A percentile compares a stretch with the other conserved stretches of the same genome.
These are phyloP conservation scores for Lagopus leucura DNA, from an alignment of 2,113 vertebrate species.

Conservation along the genomic window DNA sequence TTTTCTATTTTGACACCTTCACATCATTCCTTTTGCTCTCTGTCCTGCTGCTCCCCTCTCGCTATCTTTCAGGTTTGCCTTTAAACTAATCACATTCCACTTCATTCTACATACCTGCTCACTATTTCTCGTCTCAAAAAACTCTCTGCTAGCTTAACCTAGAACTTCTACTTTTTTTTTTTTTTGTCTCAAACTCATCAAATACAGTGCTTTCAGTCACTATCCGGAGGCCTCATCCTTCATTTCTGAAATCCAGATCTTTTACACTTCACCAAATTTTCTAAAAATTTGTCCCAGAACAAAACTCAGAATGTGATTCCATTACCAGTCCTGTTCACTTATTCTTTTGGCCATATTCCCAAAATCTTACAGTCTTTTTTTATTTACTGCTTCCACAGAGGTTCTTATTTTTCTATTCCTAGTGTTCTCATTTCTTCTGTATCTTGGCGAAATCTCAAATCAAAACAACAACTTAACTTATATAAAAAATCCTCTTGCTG, in stretches of 20 bases:
- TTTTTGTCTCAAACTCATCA: neutral
- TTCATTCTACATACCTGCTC: neutral
- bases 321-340: neutral
- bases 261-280: neutral
- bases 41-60: neutral
- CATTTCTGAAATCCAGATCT: accelerated
- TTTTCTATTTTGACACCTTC: neutral
- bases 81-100: neutral
- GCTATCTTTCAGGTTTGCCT: neutral
- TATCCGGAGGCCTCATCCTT: neutral
- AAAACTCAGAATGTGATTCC: neutral
- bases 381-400: neutral
- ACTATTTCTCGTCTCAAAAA: neutral
- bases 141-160: neutral
- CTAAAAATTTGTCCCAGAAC: neutral
- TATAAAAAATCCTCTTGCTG: neutral
- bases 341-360: neutral
- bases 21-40: neutral
- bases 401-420: neutral
- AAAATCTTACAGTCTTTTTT: neutral
- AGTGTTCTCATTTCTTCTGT: neutral
- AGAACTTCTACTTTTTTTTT: neutral
- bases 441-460: neutral
- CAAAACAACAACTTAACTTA: neutral
- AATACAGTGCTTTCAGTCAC: neutral